Evolutionary conservation across 2,797 vertebrate species (phyloP).

Genomic region (Agapornis canus): DNA sequence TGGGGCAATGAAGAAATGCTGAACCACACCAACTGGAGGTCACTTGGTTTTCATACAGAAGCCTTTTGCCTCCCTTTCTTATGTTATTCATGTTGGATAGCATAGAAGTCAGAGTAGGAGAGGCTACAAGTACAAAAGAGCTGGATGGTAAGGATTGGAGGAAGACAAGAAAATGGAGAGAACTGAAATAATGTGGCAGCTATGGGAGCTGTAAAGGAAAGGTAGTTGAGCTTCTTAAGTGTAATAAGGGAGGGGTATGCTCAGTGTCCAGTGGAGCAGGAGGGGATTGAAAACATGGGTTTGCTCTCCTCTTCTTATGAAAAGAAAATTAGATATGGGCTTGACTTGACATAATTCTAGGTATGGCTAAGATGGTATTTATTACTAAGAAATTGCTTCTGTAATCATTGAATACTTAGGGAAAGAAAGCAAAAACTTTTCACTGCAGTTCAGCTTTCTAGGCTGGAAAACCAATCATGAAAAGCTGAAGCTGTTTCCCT

Average conservation of each 20-base stretch:
- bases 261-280: fast-evolving
- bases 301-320: neutral
- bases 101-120: neutral
- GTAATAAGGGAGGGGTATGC: neutral
- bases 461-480: neutral
- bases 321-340: neutral
- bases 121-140: neutral
- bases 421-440: neutral
- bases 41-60: neutral
- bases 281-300: neutral
- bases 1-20: fast-evolving
- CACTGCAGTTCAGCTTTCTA: neutral
- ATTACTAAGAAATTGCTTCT: neutral
- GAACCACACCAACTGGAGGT: neutral
- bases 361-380: neutral
- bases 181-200: neutral
- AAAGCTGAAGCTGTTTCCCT: neutral
- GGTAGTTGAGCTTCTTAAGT: neutral
- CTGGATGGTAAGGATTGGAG: neutral
- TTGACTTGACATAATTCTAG: neutral
- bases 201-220: neutral
- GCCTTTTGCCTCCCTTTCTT: neutral
- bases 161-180: neutral
- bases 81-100: fast-evolving
- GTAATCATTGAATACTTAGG: neutral